Conservation (phyloP, 2,888 invertebrate genomes). For the Amphiduros pacificus region DNA sequence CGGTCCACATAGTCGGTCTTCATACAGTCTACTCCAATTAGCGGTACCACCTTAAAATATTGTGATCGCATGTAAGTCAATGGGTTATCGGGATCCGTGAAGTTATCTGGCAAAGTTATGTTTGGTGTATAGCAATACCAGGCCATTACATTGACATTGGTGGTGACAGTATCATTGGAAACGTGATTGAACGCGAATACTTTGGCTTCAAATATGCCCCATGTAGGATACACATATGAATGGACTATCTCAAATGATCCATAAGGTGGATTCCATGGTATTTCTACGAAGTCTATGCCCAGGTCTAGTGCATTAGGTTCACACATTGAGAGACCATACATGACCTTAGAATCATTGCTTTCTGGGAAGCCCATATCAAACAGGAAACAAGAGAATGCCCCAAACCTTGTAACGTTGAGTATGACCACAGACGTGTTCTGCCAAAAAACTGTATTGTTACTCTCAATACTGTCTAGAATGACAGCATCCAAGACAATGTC, state of each 20-base stretch:
- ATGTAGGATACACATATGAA: neutral
- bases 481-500: neutral
- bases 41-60: neutral
- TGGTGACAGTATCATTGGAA: slow-evolving; percentile 2
- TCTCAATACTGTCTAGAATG: neutral
- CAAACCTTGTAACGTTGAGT: neutral
- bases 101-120: neutral
- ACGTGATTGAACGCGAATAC: slow-evolving; percentile 9
- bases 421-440: neutral
- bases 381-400: neutral
- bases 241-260: neutral
- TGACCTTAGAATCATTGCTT: neutral
- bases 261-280: too few species aligned
- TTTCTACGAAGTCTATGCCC: too few species aligned
- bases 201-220: neutral
- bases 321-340: neutral
- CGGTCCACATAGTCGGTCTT: neutral
- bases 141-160: neutral
- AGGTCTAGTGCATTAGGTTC: neutral
- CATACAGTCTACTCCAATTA: neutral
- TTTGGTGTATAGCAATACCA: slow-evolving; percentile 1
- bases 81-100: slow-evolving; percentile 1
- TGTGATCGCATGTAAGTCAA: slow-evolving; percentile 1
- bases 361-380: neutral
- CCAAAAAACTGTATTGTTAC: neutral